phyloP scores from a whole-genome alignment of 1,140 invertebrate species.

The Lithobius niger region DNA sequence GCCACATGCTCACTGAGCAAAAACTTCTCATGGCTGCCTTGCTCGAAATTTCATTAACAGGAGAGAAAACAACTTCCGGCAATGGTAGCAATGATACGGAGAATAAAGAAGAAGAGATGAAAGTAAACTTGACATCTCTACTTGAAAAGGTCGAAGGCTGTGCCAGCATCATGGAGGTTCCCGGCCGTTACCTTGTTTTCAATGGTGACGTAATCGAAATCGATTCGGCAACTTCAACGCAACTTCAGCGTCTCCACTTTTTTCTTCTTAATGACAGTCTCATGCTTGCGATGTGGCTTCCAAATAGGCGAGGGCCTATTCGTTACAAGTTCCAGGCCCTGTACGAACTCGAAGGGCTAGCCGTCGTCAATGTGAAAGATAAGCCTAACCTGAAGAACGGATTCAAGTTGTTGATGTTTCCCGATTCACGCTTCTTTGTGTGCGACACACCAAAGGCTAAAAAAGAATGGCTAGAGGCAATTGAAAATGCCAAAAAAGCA shows the following conservation, averaged over 20 bases:
- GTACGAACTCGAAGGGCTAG: conserved; percentile 81
- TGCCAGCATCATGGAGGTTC: conserved; percentile 38
- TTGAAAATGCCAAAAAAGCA: conserved; percentile 81
- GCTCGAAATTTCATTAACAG: conserved; percentile 54
- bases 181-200: conserved; percentile 44
- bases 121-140: conserved; percentile 59
- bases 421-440: conserved; percentile 84
- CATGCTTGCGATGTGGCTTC: conserved; percentile 58
- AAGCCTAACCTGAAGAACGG: conserved; percentile 77
- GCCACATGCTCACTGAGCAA: conserved; percentile 89
- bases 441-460: conserved; percentile 68
- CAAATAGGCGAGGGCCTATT: conserved; percentile 59
- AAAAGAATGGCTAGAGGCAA: conserved; percentile 88
- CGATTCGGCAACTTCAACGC: conserved; percentile 68
- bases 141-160: conserved; percentile 80
- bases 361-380: conserved; percentile 90
- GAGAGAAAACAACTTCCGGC: conserved; percentile 47
- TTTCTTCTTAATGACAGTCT: conserved; percentile 82
- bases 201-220: conserved; percentile 84
- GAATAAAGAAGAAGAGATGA: conserved; percentile 45
- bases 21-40: conserved; percentile 66
- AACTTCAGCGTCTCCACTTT: conserved; percentile 74
- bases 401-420: conserved; percentile 87
- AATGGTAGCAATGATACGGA: conserved; percentile 38
- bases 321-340: conserved; percentile 77